Base-by-base conservation (phyloP, 2,888 invertebrate species). In the Onchidella celtica region DNA sequence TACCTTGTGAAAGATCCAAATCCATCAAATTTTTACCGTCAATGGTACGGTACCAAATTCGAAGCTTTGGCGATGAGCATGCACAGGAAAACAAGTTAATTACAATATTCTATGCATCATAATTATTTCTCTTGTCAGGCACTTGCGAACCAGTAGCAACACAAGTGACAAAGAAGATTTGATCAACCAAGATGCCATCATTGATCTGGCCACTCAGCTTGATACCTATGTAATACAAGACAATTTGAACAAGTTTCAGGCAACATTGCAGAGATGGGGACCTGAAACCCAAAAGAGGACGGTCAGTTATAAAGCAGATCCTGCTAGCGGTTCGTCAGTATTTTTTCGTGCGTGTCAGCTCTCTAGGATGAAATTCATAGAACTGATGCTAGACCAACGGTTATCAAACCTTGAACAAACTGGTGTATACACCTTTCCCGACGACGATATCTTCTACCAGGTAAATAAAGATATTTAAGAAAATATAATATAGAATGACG, bases 281-380 rank as follows among this genome's bases (percentile, higher is more conserved):
- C 24, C 34, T 2, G 34, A 1, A n/a, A 55, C 72, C 3, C 34
- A 72, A 47, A 40, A 61, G 32, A 27, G 27, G 17, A 36, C 72
- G 21, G 38, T 81, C 61, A 61, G 55, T 57, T 72, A 69, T 32
- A 76, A 70, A 55, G n/a, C 73, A 6, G 63, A 63, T 1, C 3
- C 24, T 14, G 6, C 14, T 17, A 6, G 11, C 3, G 57, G 70
- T 29, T 69, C 70, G 14, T 68, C 75, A 0, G 32, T 75, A n/a
- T 81, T 81, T 65, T 81, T 75, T 57, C 24, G 75, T 14, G 81
- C 81, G 4, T 76, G 76, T 38, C 70, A 70, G 29, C 17, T 81
- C 38, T 47, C 70, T 9, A 36, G 69, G 21, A 3, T 70, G 3
- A 40, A 24, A 14, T 63, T 81, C 34, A 72, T 76, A n/a, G 70